Evolutionary conservation across 2,888 invertebrate species (phyloP).

Genomic region (Rotaria magnacalcarata): DNA sequence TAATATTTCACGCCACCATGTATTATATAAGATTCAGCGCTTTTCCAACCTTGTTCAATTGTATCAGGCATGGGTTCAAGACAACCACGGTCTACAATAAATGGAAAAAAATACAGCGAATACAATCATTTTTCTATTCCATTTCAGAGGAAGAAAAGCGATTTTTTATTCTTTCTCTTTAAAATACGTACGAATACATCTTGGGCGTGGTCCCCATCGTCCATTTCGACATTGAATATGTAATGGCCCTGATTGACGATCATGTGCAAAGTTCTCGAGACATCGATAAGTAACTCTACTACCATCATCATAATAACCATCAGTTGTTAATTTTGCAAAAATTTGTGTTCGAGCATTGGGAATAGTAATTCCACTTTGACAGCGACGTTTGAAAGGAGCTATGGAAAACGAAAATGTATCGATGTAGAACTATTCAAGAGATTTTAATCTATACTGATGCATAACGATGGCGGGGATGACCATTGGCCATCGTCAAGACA

Average conservation of each 20-base stretch:
- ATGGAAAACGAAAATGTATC: not conserved
- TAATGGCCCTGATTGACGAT: not conserved
- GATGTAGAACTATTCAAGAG: not conserved
- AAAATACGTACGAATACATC: slow-evolving; percentile 21
- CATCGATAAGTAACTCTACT: not conserved
- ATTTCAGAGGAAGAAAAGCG: too few species aligned
- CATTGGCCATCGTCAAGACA: slow-evolving; percentile 5
- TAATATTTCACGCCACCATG: not conserved
- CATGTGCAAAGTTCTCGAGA: not conserved
- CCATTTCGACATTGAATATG: slow-evolving; percentile 23
- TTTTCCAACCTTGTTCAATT: slow-evolving; percentile 7
- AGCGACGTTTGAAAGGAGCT: not conserved
- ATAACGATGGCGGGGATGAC: not conserved
- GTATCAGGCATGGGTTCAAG: not conserved
- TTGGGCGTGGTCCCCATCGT: slow-evolving; percentile 15
- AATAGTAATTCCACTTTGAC: not conserved
- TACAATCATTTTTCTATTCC: not conserved
- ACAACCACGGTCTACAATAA: not conserved
- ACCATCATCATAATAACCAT: not conserved
- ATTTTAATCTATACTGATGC: not conserved
- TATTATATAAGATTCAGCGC: not conserved
- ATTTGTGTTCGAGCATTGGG: slow-evolving; percentile 6
- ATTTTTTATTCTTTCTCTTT: not conserved
- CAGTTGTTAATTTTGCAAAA: not conserved
- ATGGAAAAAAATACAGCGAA: not conserved